A percentile compares a stretch with the other conserved stretches of the same genome.
Conservation (phyloP, 2,797 vertebrate genomes). For the Macrochelys suwanniensis region DNA sequence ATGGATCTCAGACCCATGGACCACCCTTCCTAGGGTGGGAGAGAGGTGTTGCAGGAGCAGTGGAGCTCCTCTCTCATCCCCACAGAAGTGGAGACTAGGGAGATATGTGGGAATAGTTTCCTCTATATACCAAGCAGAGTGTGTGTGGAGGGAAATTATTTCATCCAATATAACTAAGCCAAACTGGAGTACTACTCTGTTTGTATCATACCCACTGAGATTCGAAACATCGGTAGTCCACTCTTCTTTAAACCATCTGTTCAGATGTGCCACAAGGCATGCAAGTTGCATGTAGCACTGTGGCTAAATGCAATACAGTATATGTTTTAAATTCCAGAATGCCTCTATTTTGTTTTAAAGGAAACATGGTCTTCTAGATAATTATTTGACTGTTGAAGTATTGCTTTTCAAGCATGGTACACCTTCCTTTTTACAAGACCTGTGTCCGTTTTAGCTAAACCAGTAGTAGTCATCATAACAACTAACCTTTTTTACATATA, state of each 20-base stretch:
- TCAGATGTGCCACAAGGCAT: rapidly evolving
- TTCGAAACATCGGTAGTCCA: rapidly evolving
- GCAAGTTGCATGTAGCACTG: not conserved
- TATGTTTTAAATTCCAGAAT: constrained; percentile 44
- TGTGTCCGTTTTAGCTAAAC: constrained; percentile 76
- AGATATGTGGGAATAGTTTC: not conserved
- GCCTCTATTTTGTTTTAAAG: constrained; percentile 50
- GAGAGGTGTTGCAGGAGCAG: not conserved
- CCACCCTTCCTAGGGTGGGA: not conserved
- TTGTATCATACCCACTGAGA: not conserved
- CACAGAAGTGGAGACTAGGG: not conserved
- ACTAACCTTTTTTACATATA: constrained; percentile 69
- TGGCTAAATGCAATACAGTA: not conserved
- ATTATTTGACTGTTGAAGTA: constrained; percentile 78
- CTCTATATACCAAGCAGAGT: not conserved
- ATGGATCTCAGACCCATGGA: not conserved
- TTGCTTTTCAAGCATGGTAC: constrained; percentile 59
- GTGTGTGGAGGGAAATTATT: too few species aligned
- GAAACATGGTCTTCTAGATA: constrained; percentile 68
- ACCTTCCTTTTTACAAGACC: constrained; percentile 41
- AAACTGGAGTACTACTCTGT: not conserved
- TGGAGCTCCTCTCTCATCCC: not conserved
- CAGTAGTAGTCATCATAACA: constrained; percentile 77
- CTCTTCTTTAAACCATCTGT: not conserved
- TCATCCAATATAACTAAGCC: rapidly evolving